Conservation (phyloP, 2,113 vertebrate genomes). For the Poeciliopsis prolifica region DNA sequence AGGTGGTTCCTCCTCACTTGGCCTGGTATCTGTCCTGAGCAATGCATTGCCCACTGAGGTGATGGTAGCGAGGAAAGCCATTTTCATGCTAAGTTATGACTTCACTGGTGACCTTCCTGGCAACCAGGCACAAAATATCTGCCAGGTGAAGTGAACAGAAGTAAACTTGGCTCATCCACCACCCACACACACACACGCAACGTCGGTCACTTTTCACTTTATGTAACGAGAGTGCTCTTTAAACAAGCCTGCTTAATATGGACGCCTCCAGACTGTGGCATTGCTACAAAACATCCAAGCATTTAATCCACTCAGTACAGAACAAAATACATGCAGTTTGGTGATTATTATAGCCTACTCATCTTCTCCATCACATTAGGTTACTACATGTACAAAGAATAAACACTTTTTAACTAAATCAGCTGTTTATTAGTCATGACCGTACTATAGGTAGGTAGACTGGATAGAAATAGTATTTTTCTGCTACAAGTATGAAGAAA, state of each 20-base stretch:
- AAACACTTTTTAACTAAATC: not conserved
- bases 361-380: slow-evolving; percentile 2
- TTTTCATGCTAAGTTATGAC: slow-evolving; percentile 44
- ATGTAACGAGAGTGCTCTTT: slow-evolving; percentile 14
- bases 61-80: slow-evolving; percentile 34
- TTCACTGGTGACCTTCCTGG: slow-evolving; percentile 42
- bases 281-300: slow-evolving; percentile 43
- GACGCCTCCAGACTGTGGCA: slow-evolving; percentile 53
- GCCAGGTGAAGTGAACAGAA: slow-evolving; percentile 45
- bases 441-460: too few species aligned
- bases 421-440: not conserved
- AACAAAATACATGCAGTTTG: slow-evolving; percentile 22
- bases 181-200: slow-evolving; percentile 52
- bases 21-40: slow-evolving; percentile 27
- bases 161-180: slow-evolving; percentile 29
- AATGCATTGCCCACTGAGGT: slow-evolving; percentile 24
- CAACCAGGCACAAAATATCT: slow-evolving; percentile 40
- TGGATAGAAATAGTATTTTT: too few species aligned
- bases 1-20: not conserved
- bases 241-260: slow-evolving; percentile 51
- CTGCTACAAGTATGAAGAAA: not conserved
- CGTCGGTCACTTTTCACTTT: slow-evolving; percentile 36
- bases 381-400: slow-evolving; percentile 14
- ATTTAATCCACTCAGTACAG: slow-evolving; percentile 42
- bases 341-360: not conserved